phyloP scores from a whole-genome alignment of 2,113 vertebrate species.

The Oncorhynchus masou region DNA sequence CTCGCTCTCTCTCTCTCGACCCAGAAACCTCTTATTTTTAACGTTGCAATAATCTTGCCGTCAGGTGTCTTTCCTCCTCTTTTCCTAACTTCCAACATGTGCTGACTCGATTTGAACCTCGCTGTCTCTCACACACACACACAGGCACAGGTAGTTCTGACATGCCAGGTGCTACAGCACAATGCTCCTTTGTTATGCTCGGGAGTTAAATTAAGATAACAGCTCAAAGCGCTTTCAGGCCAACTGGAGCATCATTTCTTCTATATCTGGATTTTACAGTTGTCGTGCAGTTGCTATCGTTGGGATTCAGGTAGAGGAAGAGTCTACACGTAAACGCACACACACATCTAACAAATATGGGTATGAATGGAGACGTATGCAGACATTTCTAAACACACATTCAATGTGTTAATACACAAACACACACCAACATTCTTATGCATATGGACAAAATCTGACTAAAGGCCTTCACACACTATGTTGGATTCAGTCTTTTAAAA shows the following conservation, averaged over 20 bases:
- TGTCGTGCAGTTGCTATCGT: not conserved
- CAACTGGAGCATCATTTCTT: not conserved
- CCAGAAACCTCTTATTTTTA: not conserved
- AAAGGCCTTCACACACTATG: no score
- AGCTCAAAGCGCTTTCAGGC: not conserved
- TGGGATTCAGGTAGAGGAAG: not conserved
- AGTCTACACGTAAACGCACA: not conserved
- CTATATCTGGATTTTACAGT: not conserved
- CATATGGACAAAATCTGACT: not conserved
- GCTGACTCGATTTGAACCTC: not conserved
- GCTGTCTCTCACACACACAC: not conserved
- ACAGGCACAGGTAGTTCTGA: not conserved
- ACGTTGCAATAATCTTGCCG: not conserved
- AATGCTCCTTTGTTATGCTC: not conserved
- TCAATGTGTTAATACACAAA: not conserved
- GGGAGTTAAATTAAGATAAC: not conserved
- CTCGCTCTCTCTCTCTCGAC: no score
- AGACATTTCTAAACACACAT: no score
- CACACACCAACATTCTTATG: slow-evolving; percentile 1
- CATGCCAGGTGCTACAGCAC: slow-evolving; percentile 2
- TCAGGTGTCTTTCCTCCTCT: not conserved
- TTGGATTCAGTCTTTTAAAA: no score
- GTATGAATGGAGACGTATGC: no score
- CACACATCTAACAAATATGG: not conserved
- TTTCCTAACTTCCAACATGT: not conserved